These are phyloP conservation scores for Lagopus leucura DNA, from an alignment of 2,113 vertebrate species.

Conservation along the genomic window DNA sequence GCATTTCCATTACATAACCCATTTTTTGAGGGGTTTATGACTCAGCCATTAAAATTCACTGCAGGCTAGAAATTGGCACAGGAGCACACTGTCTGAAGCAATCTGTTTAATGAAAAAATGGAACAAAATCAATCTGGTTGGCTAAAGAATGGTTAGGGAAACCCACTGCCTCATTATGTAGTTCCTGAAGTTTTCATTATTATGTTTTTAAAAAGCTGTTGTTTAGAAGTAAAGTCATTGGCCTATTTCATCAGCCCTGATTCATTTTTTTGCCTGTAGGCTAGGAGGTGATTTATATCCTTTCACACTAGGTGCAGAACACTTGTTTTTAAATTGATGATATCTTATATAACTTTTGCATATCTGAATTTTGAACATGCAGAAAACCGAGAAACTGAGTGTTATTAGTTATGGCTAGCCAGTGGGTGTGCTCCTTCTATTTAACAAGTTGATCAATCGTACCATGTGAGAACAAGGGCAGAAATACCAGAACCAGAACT, in stretches of 20 bases:
- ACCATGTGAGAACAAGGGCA: background rate
- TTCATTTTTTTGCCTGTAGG: background rate
- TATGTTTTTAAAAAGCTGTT: background rate
- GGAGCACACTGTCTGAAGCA: conserved; percentile 14
- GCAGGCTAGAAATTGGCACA: conserved; percentile 41
- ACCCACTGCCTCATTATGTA: background rate
- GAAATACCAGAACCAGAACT: background rate
- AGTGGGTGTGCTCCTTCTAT: background rate
- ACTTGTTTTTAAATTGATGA: background rate
- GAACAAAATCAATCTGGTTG: background rate
- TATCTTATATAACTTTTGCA: background rate
- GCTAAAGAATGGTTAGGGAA: conserved; percentile 21
- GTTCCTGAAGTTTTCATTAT: background rate
- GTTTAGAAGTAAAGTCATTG: background rate
- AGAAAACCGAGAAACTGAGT: background rate
- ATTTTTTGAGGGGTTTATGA: conserved; percentile 53
- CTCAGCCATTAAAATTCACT: conserved; percentile 59
- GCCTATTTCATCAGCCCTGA: background rate
- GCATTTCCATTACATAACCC: conserved; percentile 10
- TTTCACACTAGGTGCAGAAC: background rate
- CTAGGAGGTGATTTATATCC: background rate
- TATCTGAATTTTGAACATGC: background rate
- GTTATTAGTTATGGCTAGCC: background rate
- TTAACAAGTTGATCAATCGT: background rate
- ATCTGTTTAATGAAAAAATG: background rate